Percentiles rank a stretch among this genome's conserved stretches.
These are phyloP conservation scores for Meandrusa payeni DNA, from an alignment of 2,888 invertebrate genomes.

Conservation along the genomic window DNA sequence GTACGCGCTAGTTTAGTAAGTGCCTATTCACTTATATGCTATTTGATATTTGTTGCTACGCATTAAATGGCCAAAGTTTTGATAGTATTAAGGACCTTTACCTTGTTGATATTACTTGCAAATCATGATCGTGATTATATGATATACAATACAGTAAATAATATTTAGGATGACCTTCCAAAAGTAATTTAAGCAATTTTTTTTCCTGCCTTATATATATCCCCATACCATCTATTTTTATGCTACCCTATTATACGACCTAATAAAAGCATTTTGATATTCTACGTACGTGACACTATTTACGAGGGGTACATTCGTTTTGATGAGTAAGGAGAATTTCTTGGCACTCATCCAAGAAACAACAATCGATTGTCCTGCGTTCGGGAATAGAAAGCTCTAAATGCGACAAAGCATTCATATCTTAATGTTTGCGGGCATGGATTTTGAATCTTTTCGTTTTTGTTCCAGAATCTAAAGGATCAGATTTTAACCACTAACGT, in stretches of 20 bases:
- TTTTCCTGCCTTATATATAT: background rate
- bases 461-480: constrained; percentile 94
- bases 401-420: constrained; percentile 14
- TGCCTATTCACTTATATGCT: no score
- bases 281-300: constrained; percentile 37
- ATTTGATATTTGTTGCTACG: no score
- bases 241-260: constrained; percentile 14
- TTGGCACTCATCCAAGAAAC: constrained; percentile 47
- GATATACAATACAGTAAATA: no score
- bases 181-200: no score
- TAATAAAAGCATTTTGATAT: constrained; percentile 26
- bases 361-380: constrained; percentile 46
- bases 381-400: constrained; percentile 19
- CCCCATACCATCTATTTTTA: constrained; percentile 13
- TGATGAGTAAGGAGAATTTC: constrained; percentile 44
- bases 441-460: constrained; percentile 31
- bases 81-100: no score
- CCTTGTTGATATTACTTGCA: no score
- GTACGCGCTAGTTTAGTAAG: no score
- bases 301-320: constrained; percentile 43
- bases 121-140: no score
- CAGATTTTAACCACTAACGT: constrained; percentile 97
- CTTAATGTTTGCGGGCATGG: constrained; percentile 12
- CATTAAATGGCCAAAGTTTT: no score
- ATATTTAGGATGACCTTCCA: no score